These are phyloP conservation scores for Agriopis marginaria DNA, from an alignment of 2,888 invertebrate species.

Conservation along the genomic window DNA sequence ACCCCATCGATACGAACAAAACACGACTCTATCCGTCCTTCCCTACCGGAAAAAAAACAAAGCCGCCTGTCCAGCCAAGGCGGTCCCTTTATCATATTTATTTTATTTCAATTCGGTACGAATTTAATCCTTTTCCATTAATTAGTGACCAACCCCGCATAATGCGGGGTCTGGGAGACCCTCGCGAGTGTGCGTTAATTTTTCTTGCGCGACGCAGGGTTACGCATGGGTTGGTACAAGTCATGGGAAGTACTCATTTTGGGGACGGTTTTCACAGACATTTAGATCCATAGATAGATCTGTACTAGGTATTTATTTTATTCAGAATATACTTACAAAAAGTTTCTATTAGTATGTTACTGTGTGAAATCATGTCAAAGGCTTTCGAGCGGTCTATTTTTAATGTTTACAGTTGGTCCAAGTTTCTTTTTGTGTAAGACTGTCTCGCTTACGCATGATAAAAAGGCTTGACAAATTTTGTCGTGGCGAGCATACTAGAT, in stretches of 20 bases:
- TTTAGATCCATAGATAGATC: background rate
- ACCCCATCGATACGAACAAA: conserved; percentile 47
- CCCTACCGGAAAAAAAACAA: conserved; percentile 50
- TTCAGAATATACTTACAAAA: too few relatives aligned
- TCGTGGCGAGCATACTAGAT: too few relatives aligned
- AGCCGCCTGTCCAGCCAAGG: conserved; percentile 59
- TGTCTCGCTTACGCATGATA: too few relatives aligned
- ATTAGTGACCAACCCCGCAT: conserved; percentile 80
- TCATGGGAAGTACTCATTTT: conserved; percentile 28
- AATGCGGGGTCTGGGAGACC: conserved; percentile 72
- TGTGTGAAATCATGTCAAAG: too few relatives aligned
- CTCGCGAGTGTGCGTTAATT: conserved; percentile 75
- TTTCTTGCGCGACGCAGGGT: conserved; percentile 76
- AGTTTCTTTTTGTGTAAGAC: too few relatives aligned
- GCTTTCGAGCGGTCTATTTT: too few relatives aligned
- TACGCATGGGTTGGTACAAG: conserved; percentile 50
- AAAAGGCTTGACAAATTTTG: too few relatives aligned
- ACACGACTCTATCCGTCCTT: conserved; percentile 61
- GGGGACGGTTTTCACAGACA: background rate
- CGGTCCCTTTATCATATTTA: conserved; percentile 83
- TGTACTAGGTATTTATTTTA: too few relatives aligned
- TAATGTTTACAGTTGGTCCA: too few relatives aligned
- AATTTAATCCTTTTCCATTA: conserved; percentile 87
- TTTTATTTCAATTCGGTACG: conserved; percentile 85
- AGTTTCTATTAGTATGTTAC: too few relatives aligned